phyloP scores from a whole-genome alignment of 2,113 vertebrate species.

The Scartelaos histophorus region DNA sequence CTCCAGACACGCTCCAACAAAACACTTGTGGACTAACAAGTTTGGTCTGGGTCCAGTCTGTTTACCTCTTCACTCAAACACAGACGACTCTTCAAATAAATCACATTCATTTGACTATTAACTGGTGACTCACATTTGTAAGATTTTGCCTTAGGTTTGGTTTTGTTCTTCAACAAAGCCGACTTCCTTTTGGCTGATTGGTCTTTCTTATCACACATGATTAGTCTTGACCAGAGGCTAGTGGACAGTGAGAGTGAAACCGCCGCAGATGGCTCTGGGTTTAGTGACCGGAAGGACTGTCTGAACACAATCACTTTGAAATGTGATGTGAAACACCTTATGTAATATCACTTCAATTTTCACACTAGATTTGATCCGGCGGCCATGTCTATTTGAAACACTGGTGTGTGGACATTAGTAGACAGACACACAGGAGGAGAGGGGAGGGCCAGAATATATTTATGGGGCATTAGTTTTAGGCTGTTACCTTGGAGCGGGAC shows the following conservation, averaged over 20 bases:
- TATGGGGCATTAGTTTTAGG: not conserved
- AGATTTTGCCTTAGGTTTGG: constrained; percentile 33
- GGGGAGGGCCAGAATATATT: not conserved
- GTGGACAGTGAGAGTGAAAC: constrained; percentile 28
- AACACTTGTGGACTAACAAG: constrained; percentile 18
- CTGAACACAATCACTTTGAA: constrained; percentile 36
- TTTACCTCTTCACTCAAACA: constrained; percentile 37
- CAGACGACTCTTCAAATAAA: constrained; percentile 12
- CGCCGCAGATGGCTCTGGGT: constrained; percentile 31
- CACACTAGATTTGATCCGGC: constrained; percentile 8
- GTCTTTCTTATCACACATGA: constrained; percentile 49
- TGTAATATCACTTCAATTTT: not conserved
- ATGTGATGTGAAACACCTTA: constrained; percentile 16
- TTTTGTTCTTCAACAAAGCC: constrained; percentile 36
- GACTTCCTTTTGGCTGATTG: constrained; percentile 42
- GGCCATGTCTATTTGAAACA: not conserved
- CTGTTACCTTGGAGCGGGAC: constrained; percentile 87
- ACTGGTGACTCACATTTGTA: constrained; percentile 34
- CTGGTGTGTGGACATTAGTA: not conserved
- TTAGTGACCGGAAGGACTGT: constrained; percentile 40
- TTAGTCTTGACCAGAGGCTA: constrained; percentile 49
- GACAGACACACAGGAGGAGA: not conserved
- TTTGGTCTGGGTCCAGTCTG: constrained; percentile 21
- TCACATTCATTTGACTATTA: not conserved
- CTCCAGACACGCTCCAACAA: not conserved